These are phyloP conservation scores for Pterostichus niger DNA, from an alignment of 2,888 invertebrate genomes.

Conservation along the genomic window DNA sequence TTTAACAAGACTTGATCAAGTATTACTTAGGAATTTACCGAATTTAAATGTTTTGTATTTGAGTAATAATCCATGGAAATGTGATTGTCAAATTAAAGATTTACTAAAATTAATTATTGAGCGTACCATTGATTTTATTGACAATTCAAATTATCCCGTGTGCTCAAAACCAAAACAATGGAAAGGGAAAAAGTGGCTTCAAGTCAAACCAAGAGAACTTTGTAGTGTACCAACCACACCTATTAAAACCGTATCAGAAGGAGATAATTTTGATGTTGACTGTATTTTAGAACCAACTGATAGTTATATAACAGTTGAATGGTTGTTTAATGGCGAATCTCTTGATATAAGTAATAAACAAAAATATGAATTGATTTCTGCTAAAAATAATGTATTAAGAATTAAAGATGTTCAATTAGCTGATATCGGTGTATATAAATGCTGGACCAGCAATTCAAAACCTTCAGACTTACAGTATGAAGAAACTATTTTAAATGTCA, in stretches of 20 bases:
- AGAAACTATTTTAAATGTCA: slow-evolving; percentile 23
- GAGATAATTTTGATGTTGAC: neutral
- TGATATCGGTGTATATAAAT: slow-evolving; percentile 17
- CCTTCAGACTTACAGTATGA: neutral
- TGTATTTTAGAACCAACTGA: neutral
- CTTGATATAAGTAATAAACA: neutral
- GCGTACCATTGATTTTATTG: neutral
- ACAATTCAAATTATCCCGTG: neutral
- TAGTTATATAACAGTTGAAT: neutral
- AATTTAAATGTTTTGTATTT: slow-evolving; percentile 18
- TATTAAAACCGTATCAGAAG: neutral
- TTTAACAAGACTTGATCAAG: slow-evolving; percentile 10
- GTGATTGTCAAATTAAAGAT: slow-evolving; percentile 16
- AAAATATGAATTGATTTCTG: neutral
- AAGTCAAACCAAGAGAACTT: slow-evolving; percentile 19
- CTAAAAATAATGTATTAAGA: neutral
- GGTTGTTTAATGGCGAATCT: slow-evolving; percentile 20
- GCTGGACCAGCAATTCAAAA: neutral
- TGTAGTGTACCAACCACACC: slow-evolving; percentile 1
- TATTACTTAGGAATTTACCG: neutral
- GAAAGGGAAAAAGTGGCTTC: slow-evolving; percentile 18
- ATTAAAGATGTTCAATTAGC: neutral
- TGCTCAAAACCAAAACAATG: slow-evolving; percentile 18
- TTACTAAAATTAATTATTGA: slow-evolving; percentile 4
- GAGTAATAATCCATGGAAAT: slow-evolving; percentile 32